phyloP scores from a whole-genome alignment of 2,888 invertebrate species.

The Drosophila macrospina region DNA sequence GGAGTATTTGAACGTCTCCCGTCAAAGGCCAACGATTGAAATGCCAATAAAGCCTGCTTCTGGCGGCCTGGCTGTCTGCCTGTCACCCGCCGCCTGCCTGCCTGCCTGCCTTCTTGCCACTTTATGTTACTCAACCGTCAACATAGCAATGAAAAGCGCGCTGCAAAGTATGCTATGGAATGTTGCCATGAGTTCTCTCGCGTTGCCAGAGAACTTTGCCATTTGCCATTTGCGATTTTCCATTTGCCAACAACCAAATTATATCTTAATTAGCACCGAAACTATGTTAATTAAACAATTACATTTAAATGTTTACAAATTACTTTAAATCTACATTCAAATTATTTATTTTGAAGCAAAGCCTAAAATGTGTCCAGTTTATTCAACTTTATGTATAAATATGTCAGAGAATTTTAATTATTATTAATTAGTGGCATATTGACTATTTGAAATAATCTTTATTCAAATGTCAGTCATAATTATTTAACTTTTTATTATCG shows the following conservation, averaged over 20 bases:
- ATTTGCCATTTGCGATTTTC: neutral
- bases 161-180: constrained; percentile 59
- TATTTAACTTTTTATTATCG: too few relatives aligned
- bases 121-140: constrained; percentile 38
- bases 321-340: neutral
- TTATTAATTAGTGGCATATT: too few relatives aligned
- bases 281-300: constrained; percentile 1
- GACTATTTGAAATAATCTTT: too few relatives aligned
- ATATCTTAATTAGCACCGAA: constrained; percentile 11
- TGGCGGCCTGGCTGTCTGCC: constrained; percentile 20
- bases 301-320: neutral
- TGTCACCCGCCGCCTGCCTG: constrained; percentile 10
- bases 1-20: constrained; percentile 24
- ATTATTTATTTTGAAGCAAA: neutral
- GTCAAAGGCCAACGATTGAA: constrained; percentile 75
- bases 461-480: too few relatives aligned
- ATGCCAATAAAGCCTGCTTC: constrained; percentile 76
- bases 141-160: constrained; percentile 51
- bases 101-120: constrained; percentile 17
- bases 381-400: neutral
- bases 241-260: constrained; percentile 11
- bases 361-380: neutral
- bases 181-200: constrained; percentile 25
- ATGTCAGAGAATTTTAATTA: neutral
- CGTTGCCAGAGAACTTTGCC: constrained; percentile 16